Conservation (phyloP, 2,797 vertebrate species). For the Mionectes olivaceus region DNA sequence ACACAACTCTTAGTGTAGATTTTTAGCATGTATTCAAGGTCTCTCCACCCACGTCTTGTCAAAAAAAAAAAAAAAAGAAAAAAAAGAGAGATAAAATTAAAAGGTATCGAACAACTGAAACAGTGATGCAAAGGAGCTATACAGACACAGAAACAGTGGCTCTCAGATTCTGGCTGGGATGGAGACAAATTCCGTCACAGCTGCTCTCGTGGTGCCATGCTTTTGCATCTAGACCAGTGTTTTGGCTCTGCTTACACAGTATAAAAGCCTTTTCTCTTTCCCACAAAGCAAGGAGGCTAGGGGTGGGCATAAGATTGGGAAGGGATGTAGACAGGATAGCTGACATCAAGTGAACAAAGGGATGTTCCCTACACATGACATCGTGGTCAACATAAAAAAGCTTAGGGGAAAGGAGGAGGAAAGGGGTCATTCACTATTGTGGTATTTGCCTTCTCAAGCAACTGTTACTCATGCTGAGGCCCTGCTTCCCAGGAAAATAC, state of each 20-base stretch:
- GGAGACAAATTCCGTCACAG: not conserved
- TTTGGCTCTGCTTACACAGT: not conserved
- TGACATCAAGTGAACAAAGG: not conserved
- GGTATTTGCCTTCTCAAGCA: not conserved
- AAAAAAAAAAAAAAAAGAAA: not conserved
- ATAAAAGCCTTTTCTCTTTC: not conserved
- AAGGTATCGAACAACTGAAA: not conserved
- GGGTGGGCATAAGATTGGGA: not conserved
- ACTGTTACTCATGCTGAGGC: accelerated
- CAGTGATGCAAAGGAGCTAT: not conserved
- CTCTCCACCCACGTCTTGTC: not conserved
- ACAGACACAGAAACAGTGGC: not conserved
- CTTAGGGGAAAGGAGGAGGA: not conserved
- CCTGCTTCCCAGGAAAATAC: not conserved
- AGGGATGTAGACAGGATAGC: not conserved
- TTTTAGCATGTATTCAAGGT: not conserved
- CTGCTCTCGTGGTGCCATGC: not conserved
- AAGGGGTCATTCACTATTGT: too few species aligned
- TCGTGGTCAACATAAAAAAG: not conserved
- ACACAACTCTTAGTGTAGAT: not conserved
- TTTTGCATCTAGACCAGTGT: not conserved
- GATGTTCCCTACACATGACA: not conserved
- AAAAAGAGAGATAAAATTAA: not conserved
- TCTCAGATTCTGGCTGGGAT: not conserved
- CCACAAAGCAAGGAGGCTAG: not conserved